These are phyloP conservation scores for Crossaster papposus DNA, from an alignment of 53 echinoderm and acorn worm genomes.

Conservation along the genomic window DNA sequence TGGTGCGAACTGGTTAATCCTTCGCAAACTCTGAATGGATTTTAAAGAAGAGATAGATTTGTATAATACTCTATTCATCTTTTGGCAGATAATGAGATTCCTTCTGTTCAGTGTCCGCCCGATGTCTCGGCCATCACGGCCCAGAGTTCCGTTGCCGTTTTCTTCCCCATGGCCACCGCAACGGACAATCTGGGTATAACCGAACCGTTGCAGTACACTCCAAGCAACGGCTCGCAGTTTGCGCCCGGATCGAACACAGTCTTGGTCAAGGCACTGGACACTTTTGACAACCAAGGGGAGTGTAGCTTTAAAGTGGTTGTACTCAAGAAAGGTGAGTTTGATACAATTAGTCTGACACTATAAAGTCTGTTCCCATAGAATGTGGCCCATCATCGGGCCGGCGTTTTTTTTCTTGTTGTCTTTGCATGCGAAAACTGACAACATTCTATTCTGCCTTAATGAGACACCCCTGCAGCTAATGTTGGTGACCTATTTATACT, in stretches of 20 bases:
- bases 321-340: slow-evolving; percentile 45
- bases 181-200: slow-evolving; percentile 61
- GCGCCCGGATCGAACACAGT: slow-evolving; percentile 23
- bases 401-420: no score
- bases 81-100: slow-evolving; percentile 60
- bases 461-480: no score
- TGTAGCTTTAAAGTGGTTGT: slow-evolving; percentile 64
- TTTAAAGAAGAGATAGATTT: no score
- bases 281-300: slow-evolving; percentile 57
- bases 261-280: slow-evolving; percentile 57
- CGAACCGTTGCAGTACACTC: slow-evolving; percentile 14
- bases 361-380: no score
- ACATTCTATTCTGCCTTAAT: no score
- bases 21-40: background rate
- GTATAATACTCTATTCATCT: background rate
- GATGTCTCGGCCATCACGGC: slow-evolving; percentile 60
- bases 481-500: no score
- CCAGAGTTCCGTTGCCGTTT: slow-evolving; percentile 34
- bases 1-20: no score
- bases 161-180: slow-evolving; percentile 49
- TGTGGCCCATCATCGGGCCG: no score
- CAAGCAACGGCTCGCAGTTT: slow-evolving; percentile 48
- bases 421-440: no score
- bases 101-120: slow-evolving; percentile 58
- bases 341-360: no score